Conservation (phyloP, 2,113 vertebrate genomes). For the Leptocoma aspasia region DNA sequence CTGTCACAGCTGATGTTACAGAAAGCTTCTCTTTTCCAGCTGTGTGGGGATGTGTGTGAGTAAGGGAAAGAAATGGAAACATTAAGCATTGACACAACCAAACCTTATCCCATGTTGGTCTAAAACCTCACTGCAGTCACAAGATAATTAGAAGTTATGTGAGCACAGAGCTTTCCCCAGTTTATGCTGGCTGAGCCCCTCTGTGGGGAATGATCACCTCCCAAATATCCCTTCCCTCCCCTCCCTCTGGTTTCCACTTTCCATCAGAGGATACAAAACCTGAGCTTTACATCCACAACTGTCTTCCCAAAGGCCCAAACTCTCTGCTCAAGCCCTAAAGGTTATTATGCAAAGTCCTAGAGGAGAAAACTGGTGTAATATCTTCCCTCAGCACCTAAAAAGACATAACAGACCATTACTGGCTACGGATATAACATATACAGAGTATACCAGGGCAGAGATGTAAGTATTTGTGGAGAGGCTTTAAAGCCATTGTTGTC, state of each 20-base stretch:
- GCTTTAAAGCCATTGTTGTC: conserved; percentile 71
- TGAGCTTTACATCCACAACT: background rate
- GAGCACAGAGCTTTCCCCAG: background rate
- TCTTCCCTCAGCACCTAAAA: conserved; percentile 18
- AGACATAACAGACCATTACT: conserved; percentile 40
- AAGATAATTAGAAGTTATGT: background rate
- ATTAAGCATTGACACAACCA: background rate
- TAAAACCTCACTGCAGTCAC: background rate
- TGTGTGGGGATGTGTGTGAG: background rate
- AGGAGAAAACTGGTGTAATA: background rate
- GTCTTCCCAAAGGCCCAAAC: background rate
- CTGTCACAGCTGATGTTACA: background rate
- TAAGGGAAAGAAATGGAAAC: background rate
- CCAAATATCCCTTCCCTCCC: background rate
- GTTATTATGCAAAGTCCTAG: background rate
- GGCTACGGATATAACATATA: conserved; percentile 30
- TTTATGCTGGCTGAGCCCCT: background rate
- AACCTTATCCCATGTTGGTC: background rate
- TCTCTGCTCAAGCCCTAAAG: background rate
- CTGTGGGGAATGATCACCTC: background rate
- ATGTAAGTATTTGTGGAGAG: conserved; percentile 59
- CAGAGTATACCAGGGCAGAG: conserved; percentile 26
- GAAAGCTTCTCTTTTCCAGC: background rate
- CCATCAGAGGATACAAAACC: background rate
- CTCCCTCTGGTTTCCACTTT: background rate